phyloP scores from a whole-genome alignment of 2,113 vertebrate species.

The Dinomys branickii region DNA sequence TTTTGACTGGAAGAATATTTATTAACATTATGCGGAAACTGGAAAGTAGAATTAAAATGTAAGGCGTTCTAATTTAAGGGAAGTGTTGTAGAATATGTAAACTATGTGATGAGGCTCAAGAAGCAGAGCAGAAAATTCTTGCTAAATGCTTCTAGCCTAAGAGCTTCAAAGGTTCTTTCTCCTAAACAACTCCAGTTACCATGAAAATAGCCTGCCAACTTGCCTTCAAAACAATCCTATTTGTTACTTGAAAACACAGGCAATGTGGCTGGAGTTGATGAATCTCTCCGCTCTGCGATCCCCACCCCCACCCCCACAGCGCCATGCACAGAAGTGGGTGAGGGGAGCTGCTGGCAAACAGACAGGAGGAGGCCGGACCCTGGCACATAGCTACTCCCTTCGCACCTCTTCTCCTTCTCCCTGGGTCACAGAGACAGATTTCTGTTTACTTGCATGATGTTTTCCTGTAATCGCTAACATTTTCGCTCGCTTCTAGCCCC shows the following conservation, averaged over 20 bases:
- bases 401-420: background rate
- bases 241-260: slow-evolving; percentile 18
- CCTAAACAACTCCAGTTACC: slow-evolving; percentile 39
- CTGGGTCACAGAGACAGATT: background rate
- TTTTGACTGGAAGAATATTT: background rate
- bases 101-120: slow-evolving; percentile 34
- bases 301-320: background rate
- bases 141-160: background rate
- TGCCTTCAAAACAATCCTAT: slow-evolving; percentile 47
- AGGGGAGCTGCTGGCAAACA: background rate
- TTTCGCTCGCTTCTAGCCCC: background rate
- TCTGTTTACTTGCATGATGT: background rate
- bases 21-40: background rate
- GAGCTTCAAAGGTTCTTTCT: slow-evolving; percentile 3
- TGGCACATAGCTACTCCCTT: no score
- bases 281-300: background rate
- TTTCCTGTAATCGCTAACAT: background rate
- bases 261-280: background rate
- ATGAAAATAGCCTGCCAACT: slow-evolving; percentile 15
- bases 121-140: slow-evolving; percentile 51
- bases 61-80: background rate
- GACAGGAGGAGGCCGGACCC: background rate
- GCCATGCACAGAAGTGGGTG: background rate
- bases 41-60: slow-evolving; percentile 33
- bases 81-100: slow-evolving; percentile 36